Evolutionary conservation across 2,113 vertebrate species (phyloP), one percentile per base, ranked within the genome.

Genomic region (Sprattus sprattus): DNA sequence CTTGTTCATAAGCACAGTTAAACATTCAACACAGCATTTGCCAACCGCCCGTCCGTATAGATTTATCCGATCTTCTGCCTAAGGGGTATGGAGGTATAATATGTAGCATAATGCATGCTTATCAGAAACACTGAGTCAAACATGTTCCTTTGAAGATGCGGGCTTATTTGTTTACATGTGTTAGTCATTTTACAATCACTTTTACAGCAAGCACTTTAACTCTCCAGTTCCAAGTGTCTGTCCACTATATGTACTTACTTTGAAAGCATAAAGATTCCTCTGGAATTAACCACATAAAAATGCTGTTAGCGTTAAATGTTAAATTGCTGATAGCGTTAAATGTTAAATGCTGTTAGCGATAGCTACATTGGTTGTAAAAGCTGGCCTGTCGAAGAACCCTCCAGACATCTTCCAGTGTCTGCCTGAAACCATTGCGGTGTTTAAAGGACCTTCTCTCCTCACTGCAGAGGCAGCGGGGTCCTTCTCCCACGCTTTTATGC

Each of bases 401-500:
- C 10, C 9, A 13, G 10, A 11, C 11, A 39, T 75, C 8, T 75
- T 75, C 67, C 25, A 16, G 71, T 16, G 13, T 78, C 11, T 10
- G 71, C 28, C 71, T 64, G 60, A 2, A 32, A 28, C 71, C 13
- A 15, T 32, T 16, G 71, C 13, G 39, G 32, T 32, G 71, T 32
- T 11, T 15, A 10, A 3, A 39, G 28, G 71, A 44, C 71, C 71
- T 78, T 78, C 32, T 78, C 71, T 32, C 32, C 32, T 78, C 32
- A 78, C 71, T 44, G 71, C 71, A 78, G 71, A 39, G 71, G 0
- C 13, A 16, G 4, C 39, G 71, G 16, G 11, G 71, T 78, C 71
- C 32, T 15, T 15, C 71, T 11, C 64, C 7, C 64, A 71, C 64
- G 44, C 84, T 86, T 84, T 83, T 83, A 78, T 85, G 88, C 88